A percentile compares a stretch with the other conserved stretches of the same genome.
phyloP scores from a whole-genome alignment of 2,888 invertebrate genomes.

The Drosophila nr. perissopoda region DNA sequence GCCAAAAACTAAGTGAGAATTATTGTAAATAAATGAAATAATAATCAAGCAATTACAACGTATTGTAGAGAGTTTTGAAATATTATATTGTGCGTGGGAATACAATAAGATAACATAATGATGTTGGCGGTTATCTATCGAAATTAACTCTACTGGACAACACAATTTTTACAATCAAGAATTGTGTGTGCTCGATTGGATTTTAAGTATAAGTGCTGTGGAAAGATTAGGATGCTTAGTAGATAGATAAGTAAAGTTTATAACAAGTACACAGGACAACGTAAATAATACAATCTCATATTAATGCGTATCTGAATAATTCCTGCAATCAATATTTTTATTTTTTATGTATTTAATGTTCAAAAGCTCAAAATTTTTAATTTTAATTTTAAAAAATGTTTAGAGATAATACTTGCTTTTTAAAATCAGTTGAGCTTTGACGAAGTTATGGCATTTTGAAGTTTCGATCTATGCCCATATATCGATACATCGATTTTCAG shows the following conservation, averaged over 20 bases:
- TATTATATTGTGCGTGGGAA: conserved; percentile 54
- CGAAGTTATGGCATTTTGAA: too few species aligned
- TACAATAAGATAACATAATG: not conserved
- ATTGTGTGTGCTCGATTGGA: not conserved
- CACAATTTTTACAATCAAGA: not conserved
- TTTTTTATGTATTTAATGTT: not conserved
- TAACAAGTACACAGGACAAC: not conserved
- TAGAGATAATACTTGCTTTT: too few species aligned
- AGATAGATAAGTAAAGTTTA: not conserved
- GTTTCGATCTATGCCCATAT: too few species aligned
- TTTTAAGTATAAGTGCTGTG: not conserved
- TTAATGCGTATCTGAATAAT: not conserved
- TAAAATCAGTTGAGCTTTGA: too few species aligned
- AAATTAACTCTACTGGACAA: not conserved
- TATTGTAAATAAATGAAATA: conserved; percentile 70
- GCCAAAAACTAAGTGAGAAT: conserved; percentile 47
- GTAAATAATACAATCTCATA: not conserved
- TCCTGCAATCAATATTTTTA: not conserved
- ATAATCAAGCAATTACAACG: conserved; percentile 64
- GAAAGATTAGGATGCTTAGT: not conserved
- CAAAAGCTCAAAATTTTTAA: not conserved
- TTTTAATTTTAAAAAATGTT: not conserved
- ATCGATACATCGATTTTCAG: too few species aligned
- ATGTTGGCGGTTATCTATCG: conserved; percentile 11
- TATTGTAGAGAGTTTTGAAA: conserved; percentile 8